Base-by-base conservation (phyloP, 1,140 invertebrate species). In the Sarcophaga bullata region DNA sequence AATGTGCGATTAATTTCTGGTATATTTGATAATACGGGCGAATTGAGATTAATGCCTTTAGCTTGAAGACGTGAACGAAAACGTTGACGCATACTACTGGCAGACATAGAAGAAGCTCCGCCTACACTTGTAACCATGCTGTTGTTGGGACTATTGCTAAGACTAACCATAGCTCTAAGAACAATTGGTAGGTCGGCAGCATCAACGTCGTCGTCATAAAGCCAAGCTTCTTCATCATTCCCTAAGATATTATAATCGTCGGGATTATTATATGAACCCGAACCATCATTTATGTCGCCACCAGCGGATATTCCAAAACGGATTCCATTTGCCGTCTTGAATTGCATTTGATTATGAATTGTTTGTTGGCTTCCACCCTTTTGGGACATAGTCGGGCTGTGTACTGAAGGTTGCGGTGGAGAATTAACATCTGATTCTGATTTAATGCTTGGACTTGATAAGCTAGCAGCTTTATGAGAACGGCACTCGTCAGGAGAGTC, bases 381-480 rank as follows among this genome's bases (percentile, higher is more conserved):
- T 68, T 68, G 62, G 7, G 62, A 68, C 7, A n/a, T 50, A 11
- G 17, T 68, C 19, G 93, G 94, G 91, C 92, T 95, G 84, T 92
- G 93, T 85, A 95, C 93, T 81, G 92, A 92, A 80, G 86, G 86
- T 73, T 93, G 92, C 8, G 92, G 92, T 13, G 94, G 93, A 6
- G 94, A 94, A 85, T 93, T 93, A 8, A 92, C 91, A 75, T 93
- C 92, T 10, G 92, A 93, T 89, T 98, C 96, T 19, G 96, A 97
- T 90, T 97, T 98, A 68, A 97, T 95, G 83, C 96, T 97, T 0
- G 96, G 96, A 85, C 96, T 97, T 1, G 96, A 97, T 2, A 95
- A 90, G 84, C 94, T 95, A 0, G 94, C 93, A 0, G 95, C 94
- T 87, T 97, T 97, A 1, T 93, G 94, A 80, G 93, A 91, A 78